Conservation (phyloP, 2,888 invertebrate genomes). For the Machimus atricapillus region DNA sequence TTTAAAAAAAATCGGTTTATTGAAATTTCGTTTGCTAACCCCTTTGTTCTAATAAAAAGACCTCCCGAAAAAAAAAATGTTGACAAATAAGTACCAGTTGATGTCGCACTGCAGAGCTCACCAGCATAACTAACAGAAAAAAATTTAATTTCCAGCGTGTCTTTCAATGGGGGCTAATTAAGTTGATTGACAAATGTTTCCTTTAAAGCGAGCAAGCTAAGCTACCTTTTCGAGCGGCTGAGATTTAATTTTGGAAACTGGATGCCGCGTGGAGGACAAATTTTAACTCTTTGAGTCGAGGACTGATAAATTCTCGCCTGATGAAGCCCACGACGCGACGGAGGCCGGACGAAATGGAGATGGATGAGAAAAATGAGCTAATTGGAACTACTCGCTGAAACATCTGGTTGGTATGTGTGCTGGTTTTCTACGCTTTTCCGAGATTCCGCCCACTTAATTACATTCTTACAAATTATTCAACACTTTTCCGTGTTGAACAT, state of each 20-base stretch:
- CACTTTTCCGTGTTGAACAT: constrained; percentile 45
- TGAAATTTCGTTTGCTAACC: not conserved
- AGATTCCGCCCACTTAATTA: constrained; percentile 46
- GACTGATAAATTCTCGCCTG: not conserved
- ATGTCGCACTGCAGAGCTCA: not conserved
- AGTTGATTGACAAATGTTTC: constrained; percentile 43
- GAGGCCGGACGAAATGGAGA: constrained; percentile 9
- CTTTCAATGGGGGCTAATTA: constrained; percentile 33
- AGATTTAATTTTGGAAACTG: constrained; percentile 35
- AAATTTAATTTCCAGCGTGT: constrained; percentile 24
- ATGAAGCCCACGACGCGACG: not conserved
- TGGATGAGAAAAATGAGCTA: constrained; percentile 39
- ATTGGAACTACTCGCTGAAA: constrained; percentile 17
- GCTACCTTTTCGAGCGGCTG: constrained; percentile 8
- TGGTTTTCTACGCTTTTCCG: not conserved
- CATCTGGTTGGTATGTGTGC: not conserved
- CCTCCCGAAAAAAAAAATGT: not conserved
- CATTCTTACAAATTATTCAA: constrained; percentile 46
- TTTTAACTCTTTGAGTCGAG: constrained; percentile 6
- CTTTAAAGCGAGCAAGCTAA: constrained; percentile 5
- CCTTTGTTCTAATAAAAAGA: not conserved
- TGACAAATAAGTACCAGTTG: not conserved
- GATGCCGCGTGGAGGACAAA: not conserved
- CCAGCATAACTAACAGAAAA: not conserved
- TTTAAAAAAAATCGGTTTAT: not conserved